Percentiles rank a stretch among this genome's conserved stretches.
phyloP scores from a whole-genome alignment of 37 sponge, comb jelly and placozoan genomes.

The Ephydatia muelleri region DNA sequence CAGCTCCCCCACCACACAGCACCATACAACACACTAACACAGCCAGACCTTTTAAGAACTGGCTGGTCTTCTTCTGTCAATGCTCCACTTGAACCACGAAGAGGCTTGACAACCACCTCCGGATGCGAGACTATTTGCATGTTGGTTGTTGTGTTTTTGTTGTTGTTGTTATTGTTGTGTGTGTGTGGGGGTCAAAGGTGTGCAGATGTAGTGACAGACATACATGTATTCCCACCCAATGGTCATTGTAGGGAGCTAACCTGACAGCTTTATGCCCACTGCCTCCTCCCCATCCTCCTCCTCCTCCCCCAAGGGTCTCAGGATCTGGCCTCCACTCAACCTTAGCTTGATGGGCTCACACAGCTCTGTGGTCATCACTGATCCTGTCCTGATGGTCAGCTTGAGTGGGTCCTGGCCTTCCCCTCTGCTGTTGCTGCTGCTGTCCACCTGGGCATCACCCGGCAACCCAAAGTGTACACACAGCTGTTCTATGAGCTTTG shows the following conservation, averaged over 20 bases:
- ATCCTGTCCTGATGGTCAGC: too few relatives aligned
- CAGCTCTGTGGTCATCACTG: too few relatives aligned
- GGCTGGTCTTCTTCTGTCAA: not conserved
- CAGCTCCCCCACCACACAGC: too few relatives aligned
- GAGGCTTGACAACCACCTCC: too few relatives aligned
- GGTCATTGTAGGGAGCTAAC: slow-evolving; percentile 6
- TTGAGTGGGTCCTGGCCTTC: too few relatives aligned
- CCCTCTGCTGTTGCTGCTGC: too few relatives aligned
- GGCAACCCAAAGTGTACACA: too few relatives aligned
- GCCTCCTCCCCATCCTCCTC: slow-evolving; percentile 14
- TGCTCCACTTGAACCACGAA: too few relatives aligned
- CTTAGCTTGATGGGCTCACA: not conserved
- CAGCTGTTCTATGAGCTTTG: slow-evolving; percentile 24
- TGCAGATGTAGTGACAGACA: slow-evolving; percentile 15
- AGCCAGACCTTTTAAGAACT: not conserved
- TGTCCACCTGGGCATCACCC: too few relatives aligned
- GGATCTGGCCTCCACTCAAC: not conserved
- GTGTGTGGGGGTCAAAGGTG: too few relatives aligned
- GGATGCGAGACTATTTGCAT: not conserved
- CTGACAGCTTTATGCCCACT: slow-evolving; percentile 23
- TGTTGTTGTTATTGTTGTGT: too few relatives aligned
- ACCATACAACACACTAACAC: not conserved
- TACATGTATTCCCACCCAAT: slow-evolving; percentile 29
- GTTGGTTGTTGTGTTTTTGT: not conserved
- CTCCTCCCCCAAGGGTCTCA: not conserved